These are phyloP conservation scores for Gastrophysa polygoni DNA, from an alignment of 2,888 invertebrate genomes.

Conservation along the genomic window DNA sequence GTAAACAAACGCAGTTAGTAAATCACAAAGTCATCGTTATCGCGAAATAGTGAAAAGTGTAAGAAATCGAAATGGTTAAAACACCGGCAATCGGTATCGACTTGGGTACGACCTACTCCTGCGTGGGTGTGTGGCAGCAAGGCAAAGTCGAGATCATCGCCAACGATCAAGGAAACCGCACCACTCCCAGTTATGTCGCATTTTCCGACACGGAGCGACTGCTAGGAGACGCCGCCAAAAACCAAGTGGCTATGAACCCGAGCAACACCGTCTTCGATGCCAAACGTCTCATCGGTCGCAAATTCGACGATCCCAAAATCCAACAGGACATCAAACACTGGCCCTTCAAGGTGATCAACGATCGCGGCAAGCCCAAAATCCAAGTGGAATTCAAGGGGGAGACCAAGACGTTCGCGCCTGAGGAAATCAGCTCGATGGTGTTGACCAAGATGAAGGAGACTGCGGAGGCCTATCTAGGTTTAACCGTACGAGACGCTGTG, in stretches of 20 bases:
- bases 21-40: too few relatives aligned
- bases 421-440: constrained; percentile 75
- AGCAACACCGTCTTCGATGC: constrained; percentile 73
- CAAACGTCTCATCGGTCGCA: constrained; percentile 81
- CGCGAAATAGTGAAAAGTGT: neutral
- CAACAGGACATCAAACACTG: constrained; percentile 83
- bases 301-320: constrained; percentile 75
- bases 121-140: constrained; percentile 81
- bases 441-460: constrained; percentile 56
- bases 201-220: constrained; percentile 73
- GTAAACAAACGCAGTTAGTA: neutral
- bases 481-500: constrained; percentile 64
- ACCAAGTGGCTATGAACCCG: constrained; percentile 76
- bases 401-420: constrained; percentile 68
- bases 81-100: constrained; percentile 76
- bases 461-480: constrained; percentile 58
- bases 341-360: constrained; percentile 78
- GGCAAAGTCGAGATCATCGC: constrained; percentile 87
- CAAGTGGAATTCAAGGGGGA: constrained; percentile 72
- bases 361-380: constrained; percentile 71
- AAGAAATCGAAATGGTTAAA: constrained; percentile 46
- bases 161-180: constrained; percentile 84
- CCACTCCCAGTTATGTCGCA: constrained; percentile 81
- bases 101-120: constrained; percentile 87
- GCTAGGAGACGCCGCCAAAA: constrained; percentile 74